These are phyloP conservation scores for Lochmaea capreae DNA, from an alignment of 2,888 invertebrate genomes.

Conservation along the genomic window DNA sequence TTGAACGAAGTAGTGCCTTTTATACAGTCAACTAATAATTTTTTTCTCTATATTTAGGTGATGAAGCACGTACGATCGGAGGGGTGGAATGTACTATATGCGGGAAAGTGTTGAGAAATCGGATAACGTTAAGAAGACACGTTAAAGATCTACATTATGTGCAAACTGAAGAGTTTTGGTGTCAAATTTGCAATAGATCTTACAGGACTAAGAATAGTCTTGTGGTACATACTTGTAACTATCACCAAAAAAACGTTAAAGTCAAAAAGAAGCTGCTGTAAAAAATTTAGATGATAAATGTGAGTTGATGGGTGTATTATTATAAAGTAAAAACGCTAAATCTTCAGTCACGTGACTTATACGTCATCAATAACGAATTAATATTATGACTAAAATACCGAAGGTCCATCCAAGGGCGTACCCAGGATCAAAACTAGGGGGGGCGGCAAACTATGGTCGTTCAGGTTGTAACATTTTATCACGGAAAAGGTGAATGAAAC, in stretches of 20 bases:
- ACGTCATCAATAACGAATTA: too few relatives aligned
- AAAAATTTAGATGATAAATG: conserved; percentile 21
- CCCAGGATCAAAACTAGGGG: too few relatives aligned
- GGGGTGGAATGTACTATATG: conserved; percentile 58
- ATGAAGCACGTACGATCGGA: conserved; percentile 21
- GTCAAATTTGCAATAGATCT: conserved; percentile 57
- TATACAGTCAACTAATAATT: conserved; percentile 50
- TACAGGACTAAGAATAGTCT: conserved; percentile 61
- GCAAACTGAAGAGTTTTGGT: conserved; percentile 58
- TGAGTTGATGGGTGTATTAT: conserved; percentile 28
- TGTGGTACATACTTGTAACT: conserved; percentile 59
- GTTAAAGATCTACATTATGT: conserved; percentile 58
- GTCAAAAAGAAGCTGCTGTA: conserved; percentile 36
- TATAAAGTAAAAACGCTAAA: too few relatives aligned
- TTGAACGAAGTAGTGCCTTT: conserved; percentile 33
- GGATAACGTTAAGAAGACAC: conserved; percentile 58
- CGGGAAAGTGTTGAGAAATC: conserved; percentile 58
- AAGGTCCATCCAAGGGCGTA: too few relatives aligned
- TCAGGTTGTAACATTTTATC: too few relatives aligned
- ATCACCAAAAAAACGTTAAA: conserved; percentile 54
- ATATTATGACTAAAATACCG: too few relatives aligned
- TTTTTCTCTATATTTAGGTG: conserved; percentile 55
- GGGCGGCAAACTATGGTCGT: too few relatives aligned
- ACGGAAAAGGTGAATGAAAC: too few relatives aligned
- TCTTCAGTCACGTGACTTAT: too few relatives aligned